These are phyloP conservation scores for Zosterops borbonicus DNA, from an alignment of 2,113 vertebrate species.

Conservation along the genomic window DNA sequence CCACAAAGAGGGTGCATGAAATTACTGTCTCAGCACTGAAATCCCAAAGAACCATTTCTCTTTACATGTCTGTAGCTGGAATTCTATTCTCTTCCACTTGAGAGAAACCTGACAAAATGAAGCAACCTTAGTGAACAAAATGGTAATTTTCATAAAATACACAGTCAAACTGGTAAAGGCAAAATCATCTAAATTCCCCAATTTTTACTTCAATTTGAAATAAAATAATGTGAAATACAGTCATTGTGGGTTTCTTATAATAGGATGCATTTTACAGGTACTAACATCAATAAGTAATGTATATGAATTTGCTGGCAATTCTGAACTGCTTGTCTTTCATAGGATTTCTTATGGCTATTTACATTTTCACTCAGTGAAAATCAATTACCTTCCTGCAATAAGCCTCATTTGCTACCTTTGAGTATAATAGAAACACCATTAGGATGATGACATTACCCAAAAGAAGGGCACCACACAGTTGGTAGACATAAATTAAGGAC, in stretches of 20 bases:
- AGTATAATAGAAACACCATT: slow-evolving; percentile 98
- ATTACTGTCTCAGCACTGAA: slow-evolving; percentile 28
- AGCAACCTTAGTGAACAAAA: slow-evolving; percentile 26
- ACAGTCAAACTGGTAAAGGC: slow-evolving; percentile 67
- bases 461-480: slow-evolving; percentile 93
- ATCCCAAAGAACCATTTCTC: slow-evolving; percentile 34
- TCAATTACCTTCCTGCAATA: slow-evolving; percentile 91
- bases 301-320: slow-evolving; percentile 74
- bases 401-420: slow-evolving; percentile 97
- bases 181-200: slow-evolving; percentile 68
- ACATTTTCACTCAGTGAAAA: slow-evolving; percentile 88
- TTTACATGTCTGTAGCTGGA: slow-evolving; percentile 29
- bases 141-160: slow-evolving; percentile 67
- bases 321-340: slow-evolving; percentile 80
- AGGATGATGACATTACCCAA: slow-evolving; percentile 90
- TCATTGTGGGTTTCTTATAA: slow-evolving; percentile 53
- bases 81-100: slow-evolving; percentile 61
- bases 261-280: slow-evolving; percentile 66
- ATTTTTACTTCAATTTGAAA: slow-evolving; percentile 72
- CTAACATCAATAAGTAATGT: slow-evolving; percentile 71
- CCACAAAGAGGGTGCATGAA: background rate
- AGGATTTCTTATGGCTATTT: slow-evolving; percentile 85
- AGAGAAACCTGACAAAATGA: slow-evolving; percentile 65
- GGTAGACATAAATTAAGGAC: slow-evolving; percentile 90
- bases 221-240: slow-evolving; percentile 69